Base-by-base conservation (phyloP, 2,888 invertebrate species). In the Drosophila mercatorum region DNA sequence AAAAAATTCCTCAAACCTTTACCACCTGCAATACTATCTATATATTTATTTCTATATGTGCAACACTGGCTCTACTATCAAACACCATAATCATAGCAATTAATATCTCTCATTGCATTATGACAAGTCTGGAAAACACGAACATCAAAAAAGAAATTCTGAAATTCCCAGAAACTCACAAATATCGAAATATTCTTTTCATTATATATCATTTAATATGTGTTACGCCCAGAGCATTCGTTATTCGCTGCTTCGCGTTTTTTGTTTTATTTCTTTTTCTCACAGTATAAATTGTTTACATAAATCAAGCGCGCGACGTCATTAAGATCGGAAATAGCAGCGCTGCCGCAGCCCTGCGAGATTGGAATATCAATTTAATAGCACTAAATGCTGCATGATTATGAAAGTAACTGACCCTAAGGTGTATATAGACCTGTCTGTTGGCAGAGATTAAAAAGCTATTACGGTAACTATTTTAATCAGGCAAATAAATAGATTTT, bases 271-370 rank as follows among this genome's bases (percentile, higher is more conserved):
- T 53, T 17, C 22, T 31, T 40, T 56, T 52, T 63, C 46, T 41
- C 61, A 36, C 41, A 44, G 57, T 40, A 44, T n/a, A 61, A 52
- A 47, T 63, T 36, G 63, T 58, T 77, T 77, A 78, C 47, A 78
- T 69, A 77, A 78, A 66, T 46, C 63, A 59, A 52, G 46, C 36
- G 7, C 7, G 52, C 69, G 44, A 66, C 78, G 69, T 77, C 75
- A 69, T 72, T 62, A 31, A 52, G 43, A 72, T 69, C 75, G 79
- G 69, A 77, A 73, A 78, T 69, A 63, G 59, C 74, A 46, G 44
- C 14, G 58, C 60, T 49, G 31, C 44, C 47, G 38, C 28, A 22
- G 17, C 40, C 8, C 6, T 12, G 12, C 60, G 53, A 41, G 65
- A 49, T 60, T 40, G 49, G 58, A 65, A 62, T 61, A 57, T 53